Evolutionary conservation across 2,888 invertebrate genomes (phyloP).

Genomic region (Anoplius nigerrimus): DNA sequence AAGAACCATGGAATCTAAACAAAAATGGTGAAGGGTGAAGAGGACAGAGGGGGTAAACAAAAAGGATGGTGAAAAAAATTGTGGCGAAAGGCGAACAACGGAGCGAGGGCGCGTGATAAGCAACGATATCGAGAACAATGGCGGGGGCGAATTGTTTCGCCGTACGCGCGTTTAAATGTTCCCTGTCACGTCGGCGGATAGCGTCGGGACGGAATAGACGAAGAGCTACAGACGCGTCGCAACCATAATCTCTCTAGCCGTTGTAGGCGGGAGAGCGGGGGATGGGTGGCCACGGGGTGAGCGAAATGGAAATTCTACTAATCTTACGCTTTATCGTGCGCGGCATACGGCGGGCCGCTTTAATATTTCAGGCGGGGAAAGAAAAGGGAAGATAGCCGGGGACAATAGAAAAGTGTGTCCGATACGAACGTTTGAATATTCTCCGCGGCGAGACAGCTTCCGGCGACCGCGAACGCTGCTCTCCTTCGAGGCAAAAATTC

Average conservation of each 20-base stretch:
- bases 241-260: neutral
- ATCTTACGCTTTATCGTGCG: conserved; percentile 7
- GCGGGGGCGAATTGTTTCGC: neutral
- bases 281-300: too few relatives aligned
- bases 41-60: too few relatives aligned
- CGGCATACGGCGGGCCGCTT: neutral
- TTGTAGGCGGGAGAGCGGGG: too few relatives aligned
- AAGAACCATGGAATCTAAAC: too few relatives aligned
- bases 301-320: conserved; percentile 7
- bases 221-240: neutral
- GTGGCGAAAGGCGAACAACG: neutral
- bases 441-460: too few relatives aligned
- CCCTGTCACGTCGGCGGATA: neutral
- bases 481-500: too few relatives aligned
- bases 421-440: too few relatives aligned
- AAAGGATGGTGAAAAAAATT: neutral
- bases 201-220: neutral
- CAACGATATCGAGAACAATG: conserved; percentile 3
- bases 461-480: too few relatives aligned
- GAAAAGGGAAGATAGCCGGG: too few relatives aligned
- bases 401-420: too few relatives aligned
- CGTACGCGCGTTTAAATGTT: conserved; percentile 3
- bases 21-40: too few relatives aligned
- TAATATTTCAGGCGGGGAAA: too few relatives aligned
- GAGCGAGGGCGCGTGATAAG: neutral